phyloP scores from a whole-genome alignment of 1,140 invertebrate species.

The Ceratina australensis region DNA sequence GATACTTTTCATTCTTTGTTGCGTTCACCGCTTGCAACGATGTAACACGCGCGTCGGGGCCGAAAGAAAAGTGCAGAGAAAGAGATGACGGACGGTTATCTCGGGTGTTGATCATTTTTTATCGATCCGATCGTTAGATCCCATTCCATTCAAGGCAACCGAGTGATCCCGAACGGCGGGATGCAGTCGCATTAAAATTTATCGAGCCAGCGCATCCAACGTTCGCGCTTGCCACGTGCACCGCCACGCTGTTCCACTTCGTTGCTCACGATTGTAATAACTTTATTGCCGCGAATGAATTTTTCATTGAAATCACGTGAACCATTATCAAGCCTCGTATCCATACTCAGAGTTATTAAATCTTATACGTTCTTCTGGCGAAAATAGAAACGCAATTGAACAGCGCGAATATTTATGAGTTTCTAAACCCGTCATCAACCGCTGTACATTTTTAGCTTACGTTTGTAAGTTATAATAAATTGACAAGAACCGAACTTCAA shows the following conservation, averaged over 20 bases:
- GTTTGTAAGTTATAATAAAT: too few relatives aligned
- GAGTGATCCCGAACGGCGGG: background rate
- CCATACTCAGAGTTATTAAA: too few relatives aligned
- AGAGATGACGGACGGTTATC: background rate
- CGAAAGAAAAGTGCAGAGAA: background rate
- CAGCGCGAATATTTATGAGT: too few relatives aligned
- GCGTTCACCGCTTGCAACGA: background rate
- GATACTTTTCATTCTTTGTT: background rate
- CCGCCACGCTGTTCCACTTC: background rate
- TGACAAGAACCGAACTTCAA: too few relatives aligned
- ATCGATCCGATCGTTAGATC: slow-evolving; percentile 27
- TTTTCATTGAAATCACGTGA: too few relatives aligned
- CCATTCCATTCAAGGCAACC: slow-evolving; percentile 13
- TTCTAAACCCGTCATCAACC: too few relatives aligned
- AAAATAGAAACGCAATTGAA: too few relatives aligned
- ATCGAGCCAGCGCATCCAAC: background rate
- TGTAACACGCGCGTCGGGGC: too few relatives aligned
- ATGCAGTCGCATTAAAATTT: slow-evolving; percentile 7
- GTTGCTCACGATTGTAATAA: background rate
- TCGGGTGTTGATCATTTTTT: slow-evolving; percentile 3
- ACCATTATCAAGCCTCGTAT: too few relatives aligned
- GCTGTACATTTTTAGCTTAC: too few relatives aligned
- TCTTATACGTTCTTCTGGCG: too few relatives aligned
- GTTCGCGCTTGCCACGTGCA: background rate
- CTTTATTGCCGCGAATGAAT: background rate